These are phyloP conservation scores for Heliconius nattereri DNA, from an alignment of 1,140 invertebrate species.

Conservation along the genomic window DNA sequence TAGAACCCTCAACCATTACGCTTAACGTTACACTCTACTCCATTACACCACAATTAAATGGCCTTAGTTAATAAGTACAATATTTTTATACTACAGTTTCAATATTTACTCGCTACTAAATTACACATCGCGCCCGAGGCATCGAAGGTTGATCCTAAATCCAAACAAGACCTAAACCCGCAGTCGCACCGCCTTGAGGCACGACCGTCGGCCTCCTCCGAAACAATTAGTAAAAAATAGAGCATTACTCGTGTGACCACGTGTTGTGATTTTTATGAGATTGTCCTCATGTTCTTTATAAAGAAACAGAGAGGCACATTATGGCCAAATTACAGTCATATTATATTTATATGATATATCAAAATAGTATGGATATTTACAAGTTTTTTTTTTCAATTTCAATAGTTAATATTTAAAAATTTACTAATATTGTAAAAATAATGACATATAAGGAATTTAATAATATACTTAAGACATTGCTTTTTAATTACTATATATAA, in stretches of 20 bases:
- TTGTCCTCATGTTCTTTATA: background rate
- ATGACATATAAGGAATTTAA: too few species aligned
- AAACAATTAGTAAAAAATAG: conserved; percentile 72
- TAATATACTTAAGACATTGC: too few species aligned
- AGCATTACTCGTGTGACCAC: conserved; percentile 33
- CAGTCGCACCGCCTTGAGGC: conserved; percentile 52
- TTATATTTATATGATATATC: background rate
- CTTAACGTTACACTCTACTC: background rate
- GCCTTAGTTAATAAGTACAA: background rate
- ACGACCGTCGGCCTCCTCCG: conserved; percentile 56
- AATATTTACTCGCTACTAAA: conserved; percentile 12
- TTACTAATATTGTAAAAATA: background rate
- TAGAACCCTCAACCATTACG: background rate
- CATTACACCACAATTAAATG: background rate
- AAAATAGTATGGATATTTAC: too few species aligned
- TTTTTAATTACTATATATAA: too few species aligned
- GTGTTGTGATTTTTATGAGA: background rate
- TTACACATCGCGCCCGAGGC: conserved; percentile 2
- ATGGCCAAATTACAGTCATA: background rate
- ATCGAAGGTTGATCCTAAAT: conserved; percentile 23
- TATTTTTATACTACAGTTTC: background rate
- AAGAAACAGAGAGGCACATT: background rate
- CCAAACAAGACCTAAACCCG: conserved; percentile 21
- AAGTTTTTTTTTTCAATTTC: too few species aligned
- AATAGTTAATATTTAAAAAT: background rate